Evolutionary conservation across 2,888 invertebrate genomes (phyloP), one percentile per base, ranked within the genome.

Genomic region (Philopedon plagiatum): DNA sequence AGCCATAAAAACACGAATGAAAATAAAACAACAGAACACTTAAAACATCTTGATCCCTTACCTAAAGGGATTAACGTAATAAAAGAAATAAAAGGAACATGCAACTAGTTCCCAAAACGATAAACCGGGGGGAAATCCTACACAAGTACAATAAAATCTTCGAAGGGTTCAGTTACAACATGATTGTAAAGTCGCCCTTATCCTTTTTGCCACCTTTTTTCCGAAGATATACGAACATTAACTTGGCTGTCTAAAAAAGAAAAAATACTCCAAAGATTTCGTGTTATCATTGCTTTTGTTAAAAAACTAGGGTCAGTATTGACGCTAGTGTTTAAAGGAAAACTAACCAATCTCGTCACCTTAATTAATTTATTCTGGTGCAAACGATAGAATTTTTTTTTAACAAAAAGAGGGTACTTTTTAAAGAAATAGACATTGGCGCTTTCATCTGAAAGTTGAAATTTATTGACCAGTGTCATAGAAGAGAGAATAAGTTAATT

Each of bases 71-170:
- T 67, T 67, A 67, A 58, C 67, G 51, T 49, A 21, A 67, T 67
- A 60, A 58, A 67, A 58, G 46, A 19, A 62, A 62, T 49, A 32
- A 68, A 68, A 68, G 32, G 68, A 51, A 49, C 61, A 56, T 68
- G 68, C 68, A 68, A 68, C 68, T 62, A 62, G 68, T 68, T 68
- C 68, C 68, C 68, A 54, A 67, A 67, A 68, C 68, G 68, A 68
- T 68, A 69, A 69, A 69, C 56, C 69, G 21, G 29, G 23, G 51
- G 23, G 44, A 57, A 62, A 69, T 21, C 15, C 15, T 39, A 39
- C 15, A 46, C 69, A 69, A 69, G 62, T 69, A 56, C 62, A 69
- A 69, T 69, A 69, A 69, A 69, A 63, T 69, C 61, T 56, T 51
- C 29, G 58, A 63, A 63, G 69, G 69, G 56, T 63, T 63, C 62